Conservation (phyloP, 1,140 invertebrate species). For the Oryctes rhinoceros region DNA sequence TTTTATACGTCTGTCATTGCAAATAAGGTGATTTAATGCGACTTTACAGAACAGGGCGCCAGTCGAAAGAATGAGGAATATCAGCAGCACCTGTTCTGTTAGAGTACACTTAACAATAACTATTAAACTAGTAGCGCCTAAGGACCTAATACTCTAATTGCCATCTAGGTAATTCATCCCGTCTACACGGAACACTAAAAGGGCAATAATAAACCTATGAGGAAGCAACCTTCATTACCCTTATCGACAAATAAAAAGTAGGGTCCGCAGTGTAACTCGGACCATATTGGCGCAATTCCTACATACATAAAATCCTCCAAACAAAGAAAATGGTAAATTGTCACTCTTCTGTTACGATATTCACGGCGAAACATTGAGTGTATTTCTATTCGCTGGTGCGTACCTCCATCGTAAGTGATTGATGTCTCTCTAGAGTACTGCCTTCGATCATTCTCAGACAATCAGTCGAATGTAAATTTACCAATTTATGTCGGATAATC, state of each 20-base stretch:
- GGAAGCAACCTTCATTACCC: background rate
- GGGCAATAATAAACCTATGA: background rate
- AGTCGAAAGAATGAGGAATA: no score
- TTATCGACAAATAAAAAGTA: background rate
- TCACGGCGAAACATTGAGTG: background rate
- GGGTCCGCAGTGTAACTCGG: background rate
- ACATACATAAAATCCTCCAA: background rate
- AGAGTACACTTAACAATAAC: no score
- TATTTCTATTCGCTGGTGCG: background rate
- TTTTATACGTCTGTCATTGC: no score
- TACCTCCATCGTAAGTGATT: slow-evolving; percentile 45
- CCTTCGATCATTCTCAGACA: slow-evolving; percentile 50
- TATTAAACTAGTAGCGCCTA: background rate
- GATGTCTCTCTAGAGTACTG: slow-evolving; percentile 47
- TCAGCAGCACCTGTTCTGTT: no score
- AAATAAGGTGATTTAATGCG: no score
- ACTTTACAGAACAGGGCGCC: no score
- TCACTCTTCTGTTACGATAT: background rate
- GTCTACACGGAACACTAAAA: slow-evolving; percentile 5
- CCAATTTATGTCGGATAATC: slow-evolving; percentile 41
- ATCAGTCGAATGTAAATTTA: slow-evolving; percentile 50
- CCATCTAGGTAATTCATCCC: slow-evolving; percentile 2
- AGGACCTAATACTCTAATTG: background rate
- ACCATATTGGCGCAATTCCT: background rate
- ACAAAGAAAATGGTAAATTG: slow-evolving; percentile 3